These are phyloP conservation scores for Lagorchestes hirsutus DNA, from an alignment of 2,797 vertebrate genomes.

Conservation along the genomic window DNA sequence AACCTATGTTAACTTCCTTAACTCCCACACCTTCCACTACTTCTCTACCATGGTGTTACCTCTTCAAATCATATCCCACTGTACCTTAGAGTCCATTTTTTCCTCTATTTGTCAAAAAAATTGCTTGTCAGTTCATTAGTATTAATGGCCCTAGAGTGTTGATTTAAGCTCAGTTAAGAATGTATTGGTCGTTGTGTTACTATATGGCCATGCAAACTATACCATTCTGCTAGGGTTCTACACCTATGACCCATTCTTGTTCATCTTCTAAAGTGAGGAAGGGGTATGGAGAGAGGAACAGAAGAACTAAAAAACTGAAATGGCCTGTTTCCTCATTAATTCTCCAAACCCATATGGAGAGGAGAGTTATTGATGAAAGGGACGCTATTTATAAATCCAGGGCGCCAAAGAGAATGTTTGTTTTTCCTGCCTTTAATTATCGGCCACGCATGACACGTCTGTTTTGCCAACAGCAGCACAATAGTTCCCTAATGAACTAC, in stretches of 20 bases:
- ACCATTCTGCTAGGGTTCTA: background rate
- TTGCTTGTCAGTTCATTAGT: conserved; percentile 12
- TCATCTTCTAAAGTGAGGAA: conserved; percentile 27
- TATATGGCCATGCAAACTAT: background rate
- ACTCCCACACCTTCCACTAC: conserved; percentile 30
- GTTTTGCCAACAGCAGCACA: conserved; percentile 89
- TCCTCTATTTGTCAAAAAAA: conserved; percentile 34
- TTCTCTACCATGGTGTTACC: conserved; percentile 37
- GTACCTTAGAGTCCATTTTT: conserved; percentile 42
- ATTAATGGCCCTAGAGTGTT: conserved; percentile 10
- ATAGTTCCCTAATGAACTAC: conserved; percentile 88
- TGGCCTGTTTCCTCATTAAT: background rate
- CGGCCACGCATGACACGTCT: conserved; percentile 85
- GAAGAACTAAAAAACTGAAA: conserved; percentile 59
- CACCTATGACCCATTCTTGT: background rate
- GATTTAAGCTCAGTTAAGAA: background rate
- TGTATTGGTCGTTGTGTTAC: background rate
- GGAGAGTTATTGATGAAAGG: conserved; percentile 86
- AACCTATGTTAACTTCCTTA: conserved; percentile 56
- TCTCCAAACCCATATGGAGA: conserved; percentile 67
- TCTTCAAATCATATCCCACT: conserved; percentile 45
- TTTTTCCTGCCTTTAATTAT: conserved; percentile 89
- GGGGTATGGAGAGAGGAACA: background rate
- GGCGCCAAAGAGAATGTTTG: conserved; percentile 87
- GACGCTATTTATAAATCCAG: conserved; percentile 85